Base-by-base conservation (phyloP, 2,888 invertebrate genomes). In the Vanessa cardui region DNA sequence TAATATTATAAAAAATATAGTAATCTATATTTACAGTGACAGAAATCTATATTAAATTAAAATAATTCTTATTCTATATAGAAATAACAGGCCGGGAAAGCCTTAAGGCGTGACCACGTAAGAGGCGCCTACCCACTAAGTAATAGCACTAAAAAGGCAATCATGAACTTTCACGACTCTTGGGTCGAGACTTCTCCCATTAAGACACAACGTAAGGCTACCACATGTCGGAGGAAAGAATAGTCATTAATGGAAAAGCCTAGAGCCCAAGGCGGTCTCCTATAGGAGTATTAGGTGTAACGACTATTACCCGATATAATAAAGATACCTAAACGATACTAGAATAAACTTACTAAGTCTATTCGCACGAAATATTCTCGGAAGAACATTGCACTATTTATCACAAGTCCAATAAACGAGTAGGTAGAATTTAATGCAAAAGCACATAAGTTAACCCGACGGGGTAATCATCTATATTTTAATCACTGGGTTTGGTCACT, bases 1-100 rank as follows among this genome's bases (percentile, higher is more conserved):
- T 81, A 85, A 88, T 88, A 86, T 85, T 90, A 91, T 87, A 91
- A 91, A 33, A 91, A 92, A 72, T 72, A 71, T 90, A 89, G 82
- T 80, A 79, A 83, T 88, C 87, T 88, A 90, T 92, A 90, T 91
- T 85, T 90, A 92, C 91, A 92, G 77, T 82, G 85, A 85, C 80
- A 84, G 81, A 85, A 85, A 83, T 81, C 78, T 59, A 59, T 81
- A 85, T 76, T 84, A 84, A 83, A 83, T 84, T 82, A 82, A 73
- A 78, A 77, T 79, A 80, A 80, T 78, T 77, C 74, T 77, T 70
- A 68, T 62, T 56, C 39, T 69, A 72, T 59, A 50, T 62, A 61
- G 62, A 62, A 64, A 68, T 68, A 70, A 58, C 33, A 71, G 67
- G 72, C 71, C 66, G 21, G 45, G 66, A 70, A 77, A 78, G 76